A percentile compares a stretch with the other conserved stretches of the same genome.
phyloP scores from a whole-genome alignment of 2,888 invertebrate species.

The Ganaspis brasiliensis region DNA sequence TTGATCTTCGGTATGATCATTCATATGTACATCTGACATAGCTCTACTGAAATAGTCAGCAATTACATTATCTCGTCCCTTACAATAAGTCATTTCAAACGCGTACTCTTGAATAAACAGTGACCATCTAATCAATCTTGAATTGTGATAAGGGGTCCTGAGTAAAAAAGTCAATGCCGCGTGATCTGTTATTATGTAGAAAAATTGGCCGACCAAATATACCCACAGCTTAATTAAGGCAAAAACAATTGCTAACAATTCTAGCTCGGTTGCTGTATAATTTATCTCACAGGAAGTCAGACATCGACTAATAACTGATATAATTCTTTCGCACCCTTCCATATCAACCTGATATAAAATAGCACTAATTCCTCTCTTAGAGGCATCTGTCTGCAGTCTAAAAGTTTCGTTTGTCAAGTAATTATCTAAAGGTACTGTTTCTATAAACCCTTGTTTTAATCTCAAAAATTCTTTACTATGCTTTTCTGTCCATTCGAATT shows the following conservation, averaged over 20 bases:
- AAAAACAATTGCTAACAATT: constrained; percentile 63
- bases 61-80: constrained; percentile 63
- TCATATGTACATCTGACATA: constrained; percentile 82
- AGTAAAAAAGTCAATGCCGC: too few relatives aligned
- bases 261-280: constrained; percentile 66
- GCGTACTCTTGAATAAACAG: constrained; percentile 64
- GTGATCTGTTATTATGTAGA: constrained; percentile 62
- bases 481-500: not conserved
- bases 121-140: constrained; percentile 67
- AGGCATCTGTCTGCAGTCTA: too few relatives aligned
- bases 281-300: too few relatives aligned
- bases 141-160: constrained; percentile 63
- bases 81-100: constrained; percentile 61
- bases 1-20: not conserved
- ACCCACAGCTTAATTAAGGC: too few relatives aligned
- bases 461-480: not conserved
- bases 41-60: constrained; percentile 70
- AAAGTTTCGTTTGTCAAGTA: too few relatives aligned
- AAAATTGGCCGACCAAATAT: constrained; percentile 59
- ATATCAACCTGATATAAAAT: constrained; percentile 57
- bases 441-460: too few relatives aligned
- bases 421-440: too few relatives aligned
- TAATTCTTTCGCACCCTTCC: constrained; percentile 47
- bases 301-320: constrained; percentile 63
- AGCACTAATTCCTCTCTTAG: too few relatives aligned